Percentiles rank a stretch among this genome's conserved stretches.
phyloP scores from a whole-genome alignment of 2,797 vertebrate genomes.

The Holocentrus rufus region DNA sequence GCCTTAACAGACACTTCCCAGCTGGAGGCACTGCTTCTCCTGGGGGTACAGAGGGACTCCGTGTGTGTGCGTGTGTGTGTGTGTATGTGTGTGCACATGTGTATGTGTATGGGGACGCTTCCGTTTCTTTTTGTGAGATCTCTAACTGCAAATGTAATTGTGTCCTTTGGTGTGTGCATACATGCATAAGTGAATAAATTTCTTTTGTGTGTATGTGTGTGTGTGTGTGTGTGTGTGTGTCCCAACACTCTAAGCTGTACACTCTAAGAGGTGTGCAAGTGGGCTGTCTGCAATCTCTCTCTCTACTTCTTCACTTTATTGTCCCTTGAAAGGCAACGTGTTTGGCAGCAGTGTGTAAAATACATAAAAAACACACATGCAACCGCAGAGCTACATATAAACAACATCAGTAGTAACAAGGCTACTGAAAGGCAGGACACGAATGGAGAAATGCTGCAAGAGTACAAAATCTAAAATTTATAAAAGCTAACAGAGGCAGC shows the following conservation, averaged over 20 bases:
- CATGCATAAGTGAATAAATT: constrained; percentile 19
- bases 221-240: constrained; percentile 24
- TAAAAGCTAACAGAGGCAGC: too few species aligned
- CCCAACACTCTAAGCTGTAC: constrained; percentile 12
- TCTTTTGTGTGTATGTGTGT: too few species aligned
- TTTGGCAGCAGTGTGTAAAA: too few species aligned
- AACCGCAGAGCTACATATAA: too few species aligned
- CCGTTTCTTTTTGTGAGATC: constrained; percentile 24
- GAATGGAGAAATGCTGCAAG: too few species aligned
- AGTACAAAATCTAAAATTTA: too few species aligned
- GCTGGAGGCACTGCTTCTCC: constrained; percentile 45
- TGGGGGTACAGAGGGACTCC: constrained; percentile 29
- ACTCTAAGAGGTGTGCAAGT: constrained; percentile 29
- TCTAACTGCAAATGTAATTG: constrained; percentile 23
- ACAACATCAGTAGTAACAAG: too few species aligned
- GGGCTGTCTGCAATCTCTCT: not conserved
- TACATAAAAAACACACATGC: too few species aligned
- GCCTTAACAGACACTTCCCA: constrained; percentile 37
- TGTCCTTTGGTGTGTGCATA: constrained; percentile 13
- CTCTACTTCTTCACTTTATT: not conserved
- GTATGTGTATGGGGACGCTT: not conserved
- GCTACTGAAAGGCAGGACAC: too few species aligned
- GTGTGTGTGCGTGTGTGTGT: constrained; percentile 12
- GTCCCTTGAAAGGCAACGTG: too few species aligned
- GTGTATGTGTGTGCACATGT: not conserved